phyloP scores from a whole-genome alignment of 2,797 vertebrate species.

The Lagorchestes hirsutus region DNA sequence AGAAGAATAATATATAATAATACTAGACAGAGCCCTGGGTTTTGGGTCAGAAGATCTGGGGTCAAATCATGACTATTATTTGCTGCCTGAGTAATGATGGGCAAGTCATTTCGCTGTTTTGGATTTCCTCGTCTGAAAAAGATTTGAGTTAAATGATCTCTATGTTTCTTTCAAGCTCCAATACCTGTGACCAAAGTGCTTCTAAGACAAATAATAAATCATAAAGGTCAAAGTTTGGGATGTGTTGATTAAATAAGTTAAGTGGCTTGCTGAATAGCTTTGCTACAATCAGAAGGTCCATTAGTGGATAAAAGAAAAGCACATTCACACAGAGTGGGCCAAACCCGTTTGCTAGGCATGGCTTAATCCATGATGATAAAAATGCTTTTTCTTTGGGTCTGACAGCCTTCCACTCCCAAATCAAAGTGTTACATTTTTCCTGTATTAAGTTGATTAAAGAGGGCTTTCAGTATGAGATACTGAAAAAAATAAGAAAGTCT shows the following conservation, averaged over 20 bases:
- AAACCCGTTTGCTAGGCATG: neutral
- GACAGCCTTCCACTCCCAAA: neutral
- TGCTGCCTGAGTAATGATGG: neutral
- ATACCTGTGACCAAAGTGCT: neutral
- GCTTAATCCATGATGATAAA: neutral
- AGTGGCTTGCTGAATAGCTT: neutral
- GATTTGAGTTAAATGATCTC: neutral
- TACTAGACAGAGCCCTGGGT: neutral
- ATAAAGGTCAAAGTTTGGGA: neutral
- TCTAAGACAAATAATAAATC: neutral
- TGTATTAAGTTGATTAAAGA: constrained; percentile 10
- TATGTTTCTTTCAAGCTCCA: neutral
- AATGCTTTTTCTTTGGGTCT: neutral
- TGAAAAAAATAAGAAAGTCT: neutral
- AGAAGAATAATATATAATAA: neutral
- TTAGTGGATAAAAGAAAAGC: neutral
- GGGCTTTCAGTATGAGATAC: neutral
- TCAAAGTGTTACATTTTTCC: neutral
- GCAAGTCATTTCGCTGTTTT: neutral
- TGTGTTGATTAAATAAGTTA: neutral
- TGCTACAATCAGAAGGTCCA: neutral
- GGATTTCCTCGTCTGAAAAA: neutral
- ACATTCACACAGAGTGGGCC: neutral
- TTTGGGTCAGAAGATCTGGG: neutral
- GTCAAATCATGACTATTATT: neutral